These are phyloP conservation scores for Micromussa lordhowensis DNA, from an alignment of 92 coral and sea anemone species.

Conservation along the genomic window DNA sequence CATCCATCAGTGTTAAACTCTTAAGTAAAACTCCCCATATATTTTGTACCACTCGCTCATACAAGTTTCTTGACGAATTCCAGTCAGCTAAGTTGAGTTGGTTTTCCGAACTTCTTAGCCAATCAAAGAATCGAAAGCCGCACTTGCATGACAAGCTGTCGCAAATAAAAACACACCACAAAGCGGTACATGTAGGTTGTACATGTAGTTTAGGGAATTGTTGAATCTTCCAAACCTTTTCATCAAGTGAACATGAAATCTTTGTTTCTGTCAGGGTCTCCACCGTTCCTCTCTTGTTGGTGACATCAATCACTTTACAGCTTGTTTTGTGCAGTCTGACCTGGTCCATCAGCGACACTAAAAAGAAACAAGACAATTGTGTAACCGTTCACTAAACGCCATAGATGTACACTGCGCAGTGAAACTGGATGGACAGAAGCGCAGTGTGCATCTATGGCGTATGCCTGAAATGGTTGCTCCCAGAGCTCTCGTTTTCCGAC, in stretches of 20 bases:
- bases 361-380: not conserved
- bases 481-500: no score
- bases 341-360: constrained; percentile 86
- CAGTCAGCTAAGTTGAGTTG: no score
- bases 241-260: constrained; percentile 87
- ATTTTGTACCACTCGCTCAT: no score
- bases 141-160: no score
- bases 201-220: not conserved
- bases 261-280: constrained; percentile 89
- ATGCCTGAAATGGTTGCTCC: no score
- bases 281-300: constrained; percentile 84
- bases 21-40: no score
- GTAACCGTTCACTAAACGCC: not conserved
- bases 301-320: constrained; percentile 88
- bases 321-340: constrained; percentile 75
- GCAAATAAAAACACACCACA: not conserved
- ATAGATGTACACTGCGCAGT: no score
- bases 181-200: not conserved
- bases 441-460: no score
- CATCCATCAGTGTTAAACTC: no score
- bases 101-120: not conserved
- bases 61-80: no score
- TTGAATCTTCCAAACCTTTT: constrained; percentile 70
- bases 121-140: not conserved
- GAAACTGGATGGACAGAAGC: no score